Percentiles rank a stretch among this genome's conserved stretches.
Evolutionary conservation across 2,113 vertebrate genomes (phyloP).

Genomic region (Manacus vitellinus): DNA sequence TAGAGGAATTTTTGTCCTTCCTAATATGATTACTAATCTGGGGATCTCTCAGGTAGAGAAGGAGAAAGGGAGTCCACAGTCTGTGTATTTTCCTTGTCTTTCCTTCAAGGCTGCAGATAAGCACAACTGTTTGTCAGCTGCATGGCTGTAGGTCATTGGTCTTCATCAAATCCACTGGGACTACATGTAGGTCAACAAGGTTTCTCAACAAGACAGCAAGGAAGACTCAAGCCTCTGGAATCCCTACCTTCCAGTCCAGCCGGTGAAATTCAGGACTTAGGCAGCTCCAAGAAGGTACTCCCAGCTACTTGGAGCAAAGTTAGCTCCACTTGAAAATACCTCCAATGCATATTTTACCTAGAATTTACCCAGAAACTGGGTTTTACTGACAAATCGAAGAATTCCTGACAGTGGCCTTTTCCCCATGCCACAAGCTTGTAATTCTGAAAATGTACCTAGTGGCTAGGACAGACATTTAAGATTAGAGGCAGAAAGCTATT

Average conservation of each 20-base stretch:
- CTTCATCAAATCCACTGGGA: neutral
- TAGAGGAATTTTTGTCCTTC: slow-evolving; percentile 41
- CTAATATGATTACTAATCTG: slow-evolving; percentile 47
- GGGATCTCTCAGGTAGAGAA: slow-evolving; percentile 7
- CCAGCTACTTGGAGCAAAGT: neutral
- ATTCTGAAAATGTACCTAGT: neutral
- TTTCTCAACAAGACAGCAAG: neutral
- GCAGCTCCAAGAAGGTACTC: neutral
- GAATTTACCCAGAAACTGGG: neutral
- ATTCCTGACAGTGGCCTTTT: neutral
- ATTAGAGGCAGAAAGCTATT: slow-evolving; percentile 57
- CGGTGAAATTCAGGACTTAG: neutral
- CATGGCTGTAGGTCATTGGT: neutral
- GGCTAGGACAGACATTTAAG: neutral
- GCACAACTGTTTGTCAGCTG: neutral
- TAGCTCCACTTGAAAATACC: neutral
- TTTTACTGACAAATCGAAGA: neutral
- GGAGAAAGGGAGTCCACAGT: neutral
- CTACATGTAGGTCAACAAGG: neutral
- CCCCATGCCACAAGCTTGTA: neutral
- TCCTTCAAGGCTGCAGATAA: neutral
- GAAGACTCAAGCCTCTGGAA: neutral
- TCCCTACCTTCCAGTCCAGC: neutral
- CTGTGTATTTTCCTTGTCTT: neutral
- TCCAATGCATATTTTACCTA: neutral